A percentile compares a stretch with the other conserved stretches of the same genome.
Conservation (phyloP, 2,888 invertebrate species). For the Athalia rosae region DNA sequence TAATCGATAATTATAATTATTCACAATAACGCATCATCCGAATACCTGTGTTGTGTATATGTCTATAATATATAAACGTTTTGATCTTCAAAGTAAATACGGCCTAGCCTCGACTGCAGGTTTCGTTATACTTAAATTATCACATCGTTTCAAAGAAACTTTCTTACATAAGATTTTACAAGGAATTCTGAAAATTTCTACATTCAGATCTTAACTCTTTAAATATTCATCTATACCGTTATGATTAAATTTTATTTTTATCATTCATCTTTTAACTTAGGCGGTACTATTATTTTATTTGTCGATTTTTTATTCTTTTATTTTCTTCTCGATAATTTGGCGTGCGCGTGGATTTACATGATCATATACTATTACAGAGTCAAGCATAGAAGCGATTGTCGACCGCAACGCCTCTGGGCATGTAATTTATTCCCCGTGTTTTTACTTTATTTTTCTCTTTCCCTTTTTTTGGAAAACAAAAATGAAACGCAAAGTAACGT, state of each 20-base stretch:
- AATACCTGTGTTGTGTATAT: neutral
- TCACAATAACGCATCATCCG: neutral
- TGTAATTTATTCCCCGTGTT: neutral
- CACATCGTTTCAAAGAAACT: slow-evolving; percentile 38
- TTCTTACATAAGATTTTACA: slow-evolving; percentile 21
- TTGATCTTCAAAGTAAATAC: neutral
- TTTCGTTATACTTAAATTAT: slow-evolving; percentile 40
- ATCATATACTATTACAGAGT: neutral
- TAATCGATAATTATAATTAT: slow-evolving; percentile 16
- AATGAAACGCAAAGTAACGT: neutral
- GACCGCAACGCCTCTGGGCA: slow-evolving; percentile 19
- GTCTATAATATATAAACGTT: neutral
- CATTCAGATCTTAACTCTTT: no score
- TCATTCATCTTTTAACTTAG: no score
- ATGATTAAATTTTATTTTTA: neutral
- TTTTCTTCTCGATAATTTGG: neutral
- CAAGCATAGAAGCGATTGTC: slow-evolving; percentile 39
- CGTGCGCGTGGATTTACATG: slow-evolving; percentile 22
- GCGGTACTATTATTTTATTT: no score
- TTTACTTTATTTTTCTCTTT: no score
- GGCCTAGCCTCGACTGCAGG: slow-evolving; percentile 4
- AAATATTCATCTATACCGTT: slow-evolving; percentile 12
- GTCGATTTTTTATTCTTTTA: no score
- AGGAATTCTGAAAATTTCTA: neutral
- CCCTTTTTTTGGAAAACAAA: neutral